phyloP scores from a whole-genome alignment of 2,888 invertebrate species.

The Alviniconcha strummeri region DNA sequence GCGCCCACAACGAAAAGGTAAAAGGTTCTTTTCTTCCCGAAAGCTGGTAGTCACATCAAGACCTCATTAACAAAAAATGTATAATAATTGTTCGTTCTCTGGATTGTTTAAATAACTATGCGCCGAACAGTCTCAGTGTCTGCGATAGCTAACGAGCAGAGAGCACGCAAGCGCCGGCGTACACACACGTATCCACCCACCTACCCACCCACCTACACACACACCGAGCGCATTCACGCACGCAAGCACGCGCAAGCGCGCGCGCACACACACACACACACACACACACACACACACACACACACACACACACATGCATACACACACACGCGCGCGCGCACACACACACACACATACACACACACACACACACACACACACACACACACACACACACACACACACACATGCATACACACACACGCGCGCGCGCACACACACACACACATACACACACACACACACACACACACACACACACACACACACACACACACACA shows the following conservation, averaged over 20 bases:
- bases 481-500: background rate
- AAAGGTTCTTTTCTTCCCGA: too few relatives aligned
- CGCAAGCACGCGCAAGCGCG: background rate
- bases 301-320: constrained; percentile 3
- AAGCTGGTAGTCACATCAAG: too few relatives aligned
- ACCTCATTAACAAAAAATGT: too few relatives aligned
- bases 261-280: background rate
- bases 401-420: background rate
- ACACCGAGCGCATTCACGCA: background rate
- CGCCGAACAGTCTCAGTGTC: too few relatives aligned
- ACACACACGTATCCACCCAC: background rate
- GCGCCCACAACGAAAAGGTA: too few relatives aligned
- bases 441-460: background rate
- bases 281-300: background rate
- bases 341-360: background rate
- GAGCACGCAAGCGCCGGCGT: background rate
- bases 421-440: background rate
- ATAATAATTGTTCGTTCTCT: too few relatives aligned
- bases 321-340: background rate
- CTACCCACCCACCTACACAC: background rate
- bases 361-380: background rate
- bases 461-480: background rate
- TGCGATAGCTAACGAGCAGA: too few relatives aligned
- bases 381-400: background rate
- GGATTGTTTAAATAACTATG: too few relatives aligned